Evolutionary conservation across 2,888 invertebrate genomes (phyloP).

Genomic region (Liopterus haemorrhoidalis): DNA sequence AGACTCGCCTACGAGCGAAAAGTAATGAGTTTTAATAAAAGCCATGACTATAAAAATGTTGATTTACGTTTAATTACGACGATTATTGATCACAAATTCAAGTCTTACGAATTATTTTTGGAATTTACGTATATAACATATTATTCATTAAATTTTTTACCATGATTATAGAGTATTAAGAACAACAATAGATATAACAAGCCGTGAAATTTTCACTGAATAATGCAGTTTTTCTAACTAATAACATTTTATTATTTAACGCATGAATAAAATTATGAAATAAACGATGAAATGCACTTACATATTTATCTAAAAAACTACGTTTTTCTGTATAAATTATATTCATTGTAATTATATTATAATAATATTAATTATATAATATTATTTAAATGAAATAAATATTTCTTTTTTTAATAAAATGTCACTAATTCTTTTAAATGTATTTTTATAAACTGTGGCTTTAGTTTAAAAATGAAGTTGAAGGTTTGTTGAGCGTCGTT

Average conservation of each 20-base stretch:
- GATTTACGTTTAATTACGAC: slow-evolving; percentile 47
- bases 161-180: too few relatives aligned
- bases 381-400: too few relatives aligned
- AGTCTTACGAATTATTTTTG: slow-evolving; percentile 41
- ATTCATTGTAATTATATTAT: too few relatives aligned
- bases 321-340: too few relatives aligned
- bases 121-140: slow-evolving; percentile 45
- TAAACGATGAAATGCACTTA: slow-evolving; percentile 1
- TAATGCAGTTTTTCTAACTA: not conserved
- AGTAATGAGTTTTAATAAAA: slow-evolving; percentile 50
- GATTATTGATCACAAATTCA: slow-evolving; percentile 46
- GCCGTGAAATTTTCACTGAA: not conserved
- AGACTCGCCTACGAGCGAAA: too few relatives aligned
- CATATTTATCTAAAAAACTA: slow-evolving; percentile 1
- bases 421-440: too few relatives aligned
- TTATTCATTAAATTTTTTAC: slow-evolving; percentile 41
- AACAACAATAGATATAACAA: too few relatives aligned
- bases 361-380: too few relatives aligned
- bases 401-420: too few relatives aligned
- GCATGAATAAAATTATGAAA: not conserved
- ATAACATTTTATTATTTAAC: not conserved
- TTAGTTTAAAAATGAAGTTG: too few relatives aligned
- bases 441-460: too few relatives aligned
- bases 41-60: slow-evolving; percentile 47
- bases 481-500: too few relatives aligned